phyloP scores from a whole-genome alignment of 2,888 invertebrate genomes.

The Cryptosula pallasiana region DNA sequence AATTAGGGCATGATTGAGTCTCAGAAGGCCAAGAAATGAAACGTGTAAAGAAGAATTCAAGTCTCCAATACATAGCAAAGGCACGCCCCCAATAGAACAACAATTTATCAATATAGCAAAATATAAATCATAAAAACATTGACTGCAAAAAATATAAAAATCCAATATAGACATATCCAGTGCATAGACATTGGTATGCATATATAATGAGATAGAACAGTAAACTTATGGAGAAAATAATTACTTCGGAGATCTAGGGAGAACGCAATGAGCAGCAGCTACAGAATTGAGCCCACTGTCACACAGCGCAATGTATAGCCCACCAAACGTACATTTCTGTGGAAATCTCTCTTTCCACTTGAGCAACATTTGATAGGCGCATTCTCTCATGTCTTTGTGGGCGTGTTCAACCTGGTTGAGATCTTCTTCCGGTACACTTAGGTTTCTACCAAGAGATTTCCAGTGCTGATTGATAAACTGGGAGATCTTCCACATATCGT shows the following conservation, averaged over 20 bases:
- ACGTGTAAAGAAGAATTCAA: neutral
- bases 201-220: neutral
- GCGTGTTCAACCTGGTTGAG: conserved; percentile 34
- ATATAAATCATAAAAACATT: too few relatives aligned
- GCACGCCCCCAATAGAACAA: neutral
- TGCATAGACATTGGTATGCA: neutral
- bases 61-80: neutral
- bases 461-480: conserved; percentile 32
- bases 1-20: neutral
- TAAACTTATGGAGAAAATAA: neutral
- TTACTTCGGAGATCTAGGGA: conserved; percentile 15
- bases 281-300: conserved; percentile 35
- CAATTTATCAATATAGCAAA: neutral
- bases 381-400: conserved; percentile 35
- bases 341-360: conserved; percentile 36
- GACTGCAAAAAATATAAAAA: conserved; percentile 2
- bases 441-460: conserved; percentile 35
- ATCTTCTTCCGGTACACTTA: conserved; percentile 33
- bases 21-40: neutral
- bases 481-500: conserved; percentile 37
- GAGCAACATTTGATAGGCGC: conserved; percentile 40
- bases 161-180: neutral
- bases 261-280: conserved; percentile 30
- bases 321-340: conserved; percentile 36
- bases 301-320: conserved; percentile 33